Evolutionary conservation across 2,888 invertebrate genomes (phyloP).

Genomic region (Salpingus planirostris): DNA sequence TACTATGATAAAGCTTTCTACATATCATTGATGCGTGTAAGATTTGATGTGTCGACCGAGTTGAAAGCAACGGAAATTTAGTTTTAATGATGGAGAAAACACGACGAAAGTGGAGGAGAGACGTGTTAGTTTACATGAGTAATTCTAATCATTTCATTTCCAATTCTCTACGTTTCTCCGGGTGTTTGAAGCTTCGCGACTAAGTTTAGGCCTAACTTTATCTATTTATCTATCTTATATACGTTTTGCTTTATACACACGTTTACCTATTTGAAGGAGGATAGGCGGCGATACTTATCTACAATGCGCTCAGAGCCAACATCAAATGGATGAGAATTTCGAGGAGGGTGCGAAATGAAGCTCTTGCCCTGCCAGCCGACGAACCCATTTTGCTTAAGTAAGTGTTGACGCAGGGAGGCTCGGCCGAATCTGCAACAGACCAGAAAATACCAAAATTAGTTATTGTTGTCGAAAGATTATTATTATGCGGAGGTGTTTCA

Average conservation of each 20-base stretch:
- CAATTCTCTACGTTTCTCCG: constrained; percentile 16
- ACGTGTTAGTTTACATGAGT: constrained; percentile 13
- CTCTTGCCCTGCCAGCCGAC: constrained; percentile 15
- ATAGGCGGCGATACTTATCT: constrained; percentile 19
- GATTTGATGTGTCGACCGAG: too few relatives aligned
- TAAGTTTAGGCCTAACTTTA: constrained; percentile 18
- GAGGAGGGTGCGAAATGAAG: constrained; percentile 12
- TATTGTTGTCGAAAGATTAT: too few relatives aligned
- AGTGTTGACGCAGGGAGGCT: constrained; percentile 36
- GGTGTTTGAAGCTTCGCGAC: constrained; percentile 21
- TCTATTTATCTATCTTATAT: too few relatives aligned
- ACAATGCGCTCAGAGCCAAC: constrained; percentile 24
- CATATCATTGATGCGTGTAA: too few relatives aligned
- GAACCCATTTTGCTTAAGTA: constrained; percentile 33
- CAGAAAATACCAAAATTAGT: too few relatives aligned
- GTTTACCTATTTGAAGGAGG: constrained; percentile 10
- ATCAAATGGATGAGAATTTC: constrained; percentile 20
- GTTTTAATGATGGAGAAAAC: too few relatives aligned
- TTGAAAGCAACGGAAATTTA: too few relatives aligned
- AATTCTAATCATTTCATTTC: constrained; percentile 16
- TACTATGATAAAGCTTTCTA: too few relatives aligned
- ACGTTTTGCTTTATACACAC: too few relatives aligned
- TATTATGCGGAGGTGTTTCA: too few relatives aligned
- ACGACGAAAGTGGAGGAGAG: too few relatives aligned
- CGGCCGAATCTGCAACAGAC: constrained; percentile 35